A percentile compares a stretch with the other conserved stretches of the same genome.
These are phyloP conservation scores for Athripsodes cinereus DNA, from an alignment of 2,888 invertebrate species.

Conservation along the genomic window DNA sequence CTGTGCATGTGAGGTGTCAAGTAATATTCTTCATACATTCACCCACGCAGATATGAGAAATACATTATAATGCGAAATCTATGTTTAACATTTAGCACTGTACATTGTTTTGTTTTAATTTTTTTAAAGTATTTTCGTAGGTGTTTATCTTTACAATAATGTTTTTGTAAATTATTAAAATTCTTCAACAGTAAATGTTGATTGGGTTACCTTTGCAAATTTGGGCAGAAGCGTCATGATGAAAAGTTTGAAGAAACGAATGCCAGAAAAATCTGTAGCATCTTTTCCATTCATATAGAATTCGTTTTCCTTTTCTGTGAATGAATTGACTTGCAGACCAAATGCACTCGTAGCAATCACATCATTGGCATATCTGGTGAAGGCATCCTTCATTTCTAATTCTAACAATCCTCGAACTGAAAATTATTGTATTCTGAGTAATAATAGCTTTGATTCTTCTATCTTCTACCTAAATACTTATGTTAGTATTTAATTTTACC, in stretches of 20 bases:
- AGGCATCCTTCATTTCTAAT: slow-evolving; percentile 41
- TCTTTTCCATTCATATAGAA: slow-evolving; percentile 10
- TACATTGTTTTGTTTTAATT: too few relatives aligned
- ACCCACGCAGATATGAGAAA: too few relatives aligned
- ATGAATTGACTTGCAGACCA: slow-evolving; percentile 50
- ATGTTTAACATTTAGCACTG: too few relatives aligned
- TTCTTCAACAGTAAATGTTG: too few relatives aligned
- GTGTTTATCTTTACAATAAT: too few relatives aligned
- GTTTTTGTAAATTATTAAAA: too few relatives aligned
- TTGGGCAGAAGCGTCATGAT: neutral
- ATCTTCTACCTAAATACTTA: too few relatives aligned
- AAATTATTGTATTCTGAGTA: neutral
- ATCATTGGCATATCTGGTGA: slow-evolving; percentile 44
- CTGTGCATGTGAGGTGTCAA: too few relatives aligned
- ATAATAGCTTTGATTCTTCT: too few relatives aligned
- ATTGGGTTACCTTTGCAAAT: slow-evolving; percentile 6
- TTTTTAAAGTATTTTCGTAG: too few relatives aligned
- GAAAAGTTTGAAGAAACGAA: slow-evolving; percentile 7
- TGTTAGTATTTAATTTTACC: neutral
- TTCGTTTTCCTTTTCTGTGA: slow-evolving; percentile 39
- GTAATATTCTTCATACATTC: too few relatives aligned
- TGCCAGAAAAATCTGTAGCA: slow-evolving; percentile 6
- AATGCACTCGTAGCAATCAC: slow-evolving; percentile 50
- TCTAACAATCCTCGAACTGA: slow-evolving; percentile 28
- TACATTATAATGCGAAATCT: too few relatives aligned